Conservation (phyloP, 2,888 invertebrate genomes). For the Mactromeris polynyma region DNA sequence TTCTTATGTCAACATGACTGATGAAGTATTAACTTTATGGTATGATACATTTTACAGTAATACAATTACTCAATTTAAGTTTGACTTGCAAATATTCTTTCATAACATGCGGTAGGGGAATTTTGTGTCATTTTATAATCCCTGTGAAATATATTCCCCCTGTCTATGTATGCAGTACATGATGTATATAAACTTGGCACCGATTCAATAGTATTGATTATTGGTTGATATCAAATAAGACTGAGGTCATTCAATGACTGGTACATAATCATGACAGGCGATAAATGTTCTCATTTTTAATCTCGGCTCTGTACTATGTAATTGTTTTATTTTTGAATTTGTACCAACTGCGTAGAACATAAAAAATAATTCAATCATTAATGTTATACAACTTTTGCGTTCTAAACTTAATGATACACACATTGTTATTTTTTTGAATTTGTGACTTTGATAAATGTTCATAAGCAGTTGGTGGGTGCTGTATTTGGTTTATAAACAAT, state of each 20-base stretch:
- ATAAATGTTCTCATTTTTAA: not conserved
- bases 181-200: conserved; percentile 20
- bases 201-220: conserved; percentile 22
- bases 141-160: conserved; percentile 22
- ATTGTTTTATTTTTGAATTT: conserved; percentile 5
- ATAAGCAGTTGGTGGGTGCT: no score
- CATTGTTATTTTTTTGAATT: no score
- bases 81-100: not conserved
- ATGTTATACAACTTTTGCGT: no score
- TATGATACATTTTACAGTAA: no score
- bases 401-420: no score
- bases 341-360: conserved; percentile 40
- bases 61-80: no score
- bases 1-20: no score
- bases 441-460: no score
- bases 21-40: no score
- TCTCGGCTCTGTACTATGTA: not conserved
- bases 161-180: not conserved
- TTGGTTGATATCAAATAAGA: not conserved
- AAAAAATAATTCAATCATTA: not conserved
- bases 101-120: not conserved
- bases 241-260: not conserved
- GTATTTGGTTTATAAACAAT: no score
- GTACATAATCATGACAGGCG: not conserved
- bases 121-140: not conserved